These are phyloP conservation scores for Psephotus haematonotus DNA, from an alignment of 2,113 vertebrate species.

Conservation along the genomic window DNA sequence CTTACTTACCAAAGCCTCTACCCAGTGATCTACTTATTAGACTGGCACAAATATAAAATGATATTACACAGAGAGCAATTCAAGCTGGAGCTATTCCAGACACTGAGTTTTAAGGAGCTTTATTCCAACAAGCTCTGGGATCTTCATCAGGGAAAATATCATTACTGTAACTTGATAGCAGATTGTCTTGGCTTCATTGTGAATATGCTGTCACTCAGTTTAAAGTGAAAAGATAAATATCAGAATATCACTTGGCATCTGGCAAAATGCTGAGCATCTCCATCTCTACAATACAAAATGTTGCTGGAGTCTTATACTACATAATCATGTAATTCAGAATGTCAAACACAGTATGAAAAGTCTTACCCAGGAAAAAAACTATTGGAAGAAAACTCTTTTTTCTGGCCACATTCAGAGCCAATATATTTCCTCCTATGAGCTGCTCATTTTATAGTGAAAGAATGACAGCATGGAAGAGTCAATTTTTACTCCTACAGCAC, in stretches of 20 bases:
- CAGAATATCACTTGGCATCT: constrained; percentile 54
- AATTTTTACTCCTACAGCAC: background rate
- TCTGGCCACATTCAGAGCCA: background rate
- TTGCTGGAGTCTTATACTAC: constrained; percentile 35
- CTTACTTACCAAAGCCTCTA: constrained; percentile 65
- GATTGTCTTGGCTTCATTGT: constrained; percentile 60
- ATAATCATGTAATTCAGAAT: constrained; percentile 53
- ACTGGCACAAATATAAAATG: constrained; percentile 37
- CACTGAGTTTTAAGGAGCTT: constrained; percentile 1
- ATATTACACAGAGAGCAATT: constrained; percentile 7
- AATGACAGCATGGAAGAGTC: background rate
- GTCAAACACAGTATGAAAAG: constrained; percentile 31
- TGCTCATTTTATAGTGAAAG: background rate
- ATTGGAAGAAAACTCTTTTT: background rate
- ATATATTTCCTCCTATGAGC: background rate
- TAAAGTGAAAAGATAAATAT: constrained; percentile 51
- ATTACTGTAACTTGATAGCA: constrained; percentile 45
- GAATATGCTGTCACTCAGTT: constrained; percentile 60
- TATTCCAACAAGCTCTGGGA: background rate
- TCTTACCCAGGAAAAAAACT: constrained; percentile 40
- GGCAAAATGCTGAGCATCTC: constrained; percentile 59
- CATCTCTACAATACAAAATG: constrained; percentile 50
- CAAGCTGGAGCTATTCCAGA: background rate
- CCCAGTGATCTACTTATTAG: constrained; percentile 56
- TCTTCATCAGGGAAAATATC: constrained; percentile 38